A percentile compares a stretch with the other conserved stretches of the same genome.
phyloP scores from a whole-genome alignment of 2,888 invertebrate genomes.

The Alloplasta piceator region DNA sequence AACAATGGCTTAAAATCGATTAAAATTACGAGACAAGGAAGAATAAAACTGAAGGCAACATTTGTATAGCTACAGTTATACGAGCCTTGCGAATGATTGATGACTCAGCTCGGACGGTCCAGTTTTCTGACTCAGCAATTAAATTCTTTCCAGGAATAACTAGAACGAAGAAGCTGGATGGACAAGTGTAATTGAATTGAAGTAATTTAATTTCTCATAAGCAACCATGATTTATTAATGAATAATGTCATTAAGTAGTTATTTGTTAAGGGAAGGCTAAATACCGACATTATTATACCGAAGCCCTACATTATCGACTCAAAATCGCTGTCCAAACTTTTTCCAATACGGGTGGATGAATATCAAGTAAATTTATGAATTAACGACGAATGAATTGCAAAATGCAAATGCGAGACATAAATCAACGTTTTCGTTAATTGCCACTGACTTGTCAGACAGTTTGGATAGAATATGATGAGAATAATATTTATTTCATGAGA shows the following conservation, averaged over 20 bases:
- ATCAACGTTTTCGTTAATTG: too few species aligned
- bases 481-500: too few species aligned
- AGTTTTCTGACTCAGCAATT: constrained; percentile 41
- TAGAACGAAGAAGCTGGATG: constrained; percentile 17
- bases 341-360: too few species aligned
- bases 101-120: constrained; percentile 41
- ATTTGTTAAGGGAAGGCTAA: too few species aligned
- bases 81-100: constrained; percentile 22
- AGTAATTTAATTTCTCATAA: constrained; percentile 7
- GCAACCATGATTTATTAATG: not conserved
- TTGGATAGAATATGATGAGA: too few species aligned
- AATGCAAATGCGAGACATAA: too few species aligned
- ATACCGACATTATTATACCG: too few species aligned
- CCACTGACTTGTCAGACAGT: too few species aligned
- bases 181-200: constrained; percentile 4
- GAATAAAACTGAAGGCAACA: constrained; percentile 13
- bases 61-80: not conserved
- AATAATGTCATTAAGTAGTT: not conserved
- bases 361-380: too few species aligned
- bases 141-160: constrained; percentile 51
- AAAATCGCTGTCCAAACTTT: too few species aligned
- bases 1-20: not conserved
- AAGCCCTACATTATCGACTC: too few species aligned
- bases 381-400: too few species aligned
- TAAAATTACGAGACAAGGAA: not conserved